These are phyloP conservation scores for Catamblyrhynchus diadema DNA, from an alignment of 2,797 vertebrate genomes.

Conservation along the genomic window DNA sequence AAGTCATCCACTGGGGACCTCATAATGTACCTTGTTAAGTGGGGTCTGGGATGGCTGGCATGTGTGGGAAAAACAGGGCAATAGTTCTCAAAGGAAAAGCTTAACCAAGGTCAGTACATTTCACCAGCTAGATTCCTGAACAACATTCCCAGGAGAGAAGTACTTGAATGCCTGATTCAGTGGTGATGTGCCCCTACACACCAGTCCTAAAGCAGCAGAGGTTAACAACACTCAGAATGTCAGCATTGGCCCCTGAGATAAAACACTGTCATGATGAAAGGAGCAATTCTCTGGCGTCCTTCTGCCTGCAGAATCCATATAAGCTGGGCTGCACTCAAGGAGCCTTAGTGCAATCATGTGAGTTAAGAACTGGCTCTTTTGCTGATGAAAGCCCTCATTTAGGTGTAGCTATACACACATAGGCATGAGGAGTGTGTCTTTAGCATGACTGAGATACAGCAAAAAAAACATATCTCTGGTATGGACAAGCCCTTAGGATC, in stretches of 20 bases:
- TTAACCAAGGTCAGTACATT: background rate
- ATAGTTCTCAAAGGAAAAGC: background rate
- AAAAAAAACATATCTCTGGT: accelerated
- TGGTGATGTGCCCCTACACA: background rate
- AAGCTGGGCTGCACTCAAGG: background rate
- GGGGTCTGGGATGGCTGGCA: background rate
- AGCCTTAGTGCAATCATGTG: background rate
- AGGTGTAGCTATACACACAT: background rate
- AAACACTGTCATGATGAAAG: background rate
- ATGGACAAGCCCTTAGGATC: background rate
- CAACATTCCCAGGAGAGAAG: background rate
- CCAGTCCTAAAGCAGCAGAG: background rate
- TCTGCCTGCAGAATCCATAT: background rate
- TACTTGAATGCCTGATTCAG: background rate
- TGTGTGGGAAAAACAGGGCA: background rate
- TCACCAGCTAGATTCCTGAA: background rate
- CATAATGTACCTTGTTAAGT: background rate
- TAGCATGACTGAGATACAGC: background rate
- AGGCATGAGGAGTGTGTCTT: background rate
- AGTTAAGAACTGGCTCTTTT: background rate
- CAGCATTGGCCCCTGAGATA: background rate
- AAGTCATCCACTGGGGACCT: background rate
- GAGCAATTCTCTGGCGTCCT: background rate
- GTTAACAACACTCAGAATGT: background rate
- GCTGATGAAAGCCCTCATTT: background rate